Base-by-base conservation (phyloP, 2,797 vertebrate species). In the Trematocara caparti region DNA sequence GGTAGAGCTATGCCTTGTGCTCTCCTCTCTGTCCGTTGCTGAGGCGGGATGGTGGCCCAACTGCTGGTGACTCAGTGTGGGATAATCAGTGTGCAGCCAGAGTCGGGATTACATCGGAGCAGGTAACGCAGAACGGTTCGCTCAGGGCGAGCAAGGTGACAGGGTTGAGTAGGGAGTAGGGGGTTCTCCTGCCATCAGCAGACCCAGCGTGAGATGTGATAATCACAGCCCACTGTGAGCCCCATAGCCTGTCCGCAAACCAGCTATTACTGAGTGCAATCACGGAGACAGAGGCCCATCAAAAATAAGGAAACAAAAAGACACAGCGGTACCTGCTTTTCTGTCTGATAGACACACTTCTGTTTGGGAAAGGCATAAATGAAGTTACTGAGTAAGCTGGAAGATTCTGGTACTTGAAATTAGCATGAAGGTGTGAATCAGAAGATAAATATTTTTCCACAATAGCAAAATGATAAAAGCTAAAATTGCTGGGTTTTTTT, bases 231-330 rank as follows among this genome's bases (percentile, higher is more conserved):
- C 75, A 81, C 53, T 21, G 2, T 17, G 17, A 91, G 89, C 85
- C 77, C 78, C 78, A 19, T 83, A 79, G 74, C 48, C 73, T 12
- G 27, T 73, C 38, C 30, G 4, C 85, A 94, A 92, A 94, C 89
- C 83, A 85, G 81, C 83, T 50, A 83, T 86, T 88, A 84, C 85
- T 69, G 90, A 92, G 92, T 84, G 91, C 93, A 93, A 93, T 94
- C 93, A 95, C 85, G 88, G 38, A 89, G 77, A 86, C 4, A 53
- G 75, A 78, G 80, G 76, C 73, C 86, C 77, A 71, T 79, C 83
- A 73, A 48, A 75, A 69, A 74, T 78, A 73, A 19, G 69, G 62
- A 59, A 76, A 77, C 81, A 83, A 85, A 89, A 91, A 87, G 81
- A 82, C 55, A 78, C 79, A 80, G 83, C 57, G 6, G 86, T 73